Percentiles rank a stretch among this genome's conserved stretches.
Conservation (phyloP, 2,888 invertebrate species). For the Rhingia rostrata region DNA sequence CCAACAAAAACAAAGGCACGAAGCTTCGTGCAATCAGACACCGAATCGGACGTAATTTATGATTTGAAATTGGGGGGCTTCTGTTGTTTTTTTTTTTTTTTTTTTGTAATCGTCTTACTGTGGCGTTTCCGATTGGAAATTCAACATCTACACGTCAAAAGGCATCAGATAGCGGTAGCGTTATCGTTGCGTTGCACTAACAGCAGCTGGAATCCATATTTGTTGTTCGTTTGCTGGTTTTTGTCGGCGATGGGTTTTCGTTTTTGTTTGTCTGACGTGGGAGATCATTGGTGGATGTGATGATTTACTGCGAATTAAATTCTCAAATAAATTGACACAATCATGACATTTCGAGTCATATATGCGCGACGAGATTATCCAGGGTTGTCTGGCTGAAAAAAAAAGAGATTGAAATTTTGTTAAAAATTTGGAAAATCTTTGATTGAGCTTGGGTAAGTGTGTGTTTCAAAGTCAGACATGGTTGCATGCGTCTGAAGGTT, state of each 20-base stretch:
- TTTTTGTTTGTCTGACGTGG: constrained; percentile 28
- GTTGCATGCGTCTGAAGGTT: constrained; percentile 53
- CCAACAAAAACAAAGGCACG: constrained; percentile 62
- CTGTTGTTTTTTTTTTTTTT: not conserved
- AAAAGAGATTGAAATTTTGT: constrained; percentile 12
- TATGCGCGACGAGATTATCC: constrained; percentile 45
- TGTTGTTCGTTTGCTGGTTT: constrained; percentile 38
- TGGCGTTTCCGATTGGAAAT: constrained; percentile 48
- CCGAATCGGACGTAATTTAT: constrained; percentile 69
- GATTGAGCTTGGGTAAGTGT: not conserved
- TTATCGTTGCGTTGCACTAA: constrained; percentile 10
- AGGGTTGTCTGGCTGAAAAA: constrained; percentile 53
- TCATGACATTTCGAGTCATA: constrained; percentile 36
- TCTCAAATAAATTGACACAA: constrained; percentile 51
- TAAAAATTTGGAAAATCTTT: not conserved
- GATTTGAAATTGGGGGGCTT: constrained; percentile 42
- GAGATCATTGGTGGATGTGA: constrained; percentile 57
- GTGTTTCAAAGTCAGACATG: constrained; percentile 42
- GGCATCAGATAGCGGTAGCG: constrained; percentile 14
- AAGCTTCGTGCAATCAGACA: constrained; percentile 66
- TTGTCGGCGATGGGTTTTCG: constrained; percentile 15
- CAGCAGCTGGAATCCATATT: constrained; percentile 68
- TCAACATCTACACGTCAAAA: constrained; percentile 27
- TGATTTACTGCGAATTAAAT: constrained; percentile 54
- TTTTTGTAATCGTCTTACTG: constrained; percentile 33